Conservation (phyloP, 2,888 invertebrate genomes). For the Dasypolia templi region DNA sequence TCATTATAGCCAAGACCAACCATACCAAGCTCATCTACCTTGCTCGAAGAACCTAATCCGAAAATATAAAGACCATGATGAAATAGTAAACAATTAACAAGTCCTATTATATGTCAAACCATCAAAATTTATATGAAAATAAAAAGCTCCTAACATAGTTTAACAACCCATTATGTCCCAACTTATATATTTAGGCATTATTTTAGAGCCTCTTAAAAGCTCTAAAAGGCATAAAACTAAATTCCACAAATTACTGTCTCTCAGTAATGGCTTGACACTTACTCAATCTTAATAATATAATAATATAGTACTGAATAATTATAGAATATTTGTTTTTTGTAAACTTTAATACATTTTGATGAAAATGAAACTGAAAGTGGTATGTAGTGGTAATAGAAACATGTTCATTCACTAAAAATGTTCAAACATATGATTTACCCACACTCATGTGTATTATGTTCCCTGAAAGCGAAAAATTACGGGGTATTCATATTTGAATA, state of each 20-base stretch:
- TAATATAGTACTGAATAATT: too few species aligned
- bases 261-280: neutral
- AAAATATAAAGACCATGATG: neutral
- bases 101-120: neutral
- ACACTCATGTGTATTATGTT: neutral
- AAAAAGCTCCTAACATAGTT: slow-evolving; percentile 46
- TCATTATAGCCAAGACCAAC: neutral
- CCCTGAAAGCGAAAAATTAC: neutral
- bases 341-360: neutral
- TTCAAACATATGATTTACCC: neutral
- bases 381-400: neutral
- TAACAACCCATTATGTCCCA: slow-evolving; percentile 26
- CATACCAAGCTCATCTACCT: neutral
- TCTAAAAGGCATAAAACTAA: slow-evolving; percentile 30
- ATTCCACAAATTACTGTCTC: slow-evolving; percentile 13
- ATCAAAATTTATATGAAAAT: slow-evolving; percentile 24
- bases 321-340: neutral
- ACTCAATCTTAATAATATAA: too few species aligned
- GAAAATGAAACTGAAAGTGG: neutral
- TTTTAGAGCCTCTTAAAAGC: slow-evolving; percentile 29
- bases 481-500: neutral
- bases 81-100: slow-evolving; percentile 8
- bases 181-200: slow-evolving; percentile 26
- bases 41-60: too few species aligned
- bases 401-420: neutral